Evolutionary conservation across 2,797 vertebrate genomes (phyloP), one percentile per base, ranked within the genome.

Genomic region (Luscinia megarhynchos): DNA sequence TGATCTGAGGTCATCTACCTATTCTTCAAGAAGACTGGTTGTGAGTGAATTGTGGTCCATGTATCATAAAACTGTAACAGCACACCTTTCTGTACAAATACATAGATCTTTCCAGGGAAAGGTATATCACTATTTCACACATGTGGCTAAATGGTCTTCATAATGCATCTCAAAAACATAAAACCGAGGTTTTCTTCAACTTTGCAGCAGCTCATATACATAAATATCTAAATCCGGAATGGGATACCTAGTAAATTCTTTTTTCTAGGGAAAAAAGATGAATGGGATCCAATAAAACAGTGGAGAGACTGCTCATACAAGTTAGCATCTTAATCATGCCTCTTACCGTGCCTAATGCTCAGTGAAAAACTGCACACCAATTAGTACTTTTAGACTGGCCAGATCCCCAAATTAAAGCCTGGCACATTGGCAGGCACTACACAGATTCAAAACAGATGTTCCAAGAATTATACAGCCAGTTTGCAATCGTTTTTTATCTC

Each of bases 351-450:
- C 32, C 34, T 81, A 73, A 46, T 36, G 21, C 40, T 79, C 62
- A 55, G 41, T 40, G 30, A 70, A 88, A 75, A 72, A 34, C 50
- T 45, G 27, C 21, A 13, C 24, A 23, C 12, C 40, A 38, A n/a
- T 79, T 45, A 20, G 6, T 83, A 73, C 57, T 91, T 87, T 92
- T 67, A 43, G n/a, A 46, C 43, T 74, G 82, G 30, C n/a, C 69
- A 91, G 62, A 85, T 55, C 55, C 43, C 21, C 20, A 46, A 6
- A n/a, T 48, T 61, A 80, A 91, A 83, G 11, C 30, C 50, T 92
- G 51, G 55, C 15, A 45, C 21, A 14, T 15, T 66, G 36, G 21
- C 38, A 85, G 36, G 29, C 34, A 57, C 6, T 58, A 17, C 4
- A 26, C 0, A 0, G 21, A 55, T 89, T 88, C 76, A 77, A 68